A percentile compares a stretch with the other conserved stretches of the same genome.
Evolutionary conservation across 2,113 vertebrate genomes (phyloP).

Genomic region (Gobiocypris rarus): DNA sequence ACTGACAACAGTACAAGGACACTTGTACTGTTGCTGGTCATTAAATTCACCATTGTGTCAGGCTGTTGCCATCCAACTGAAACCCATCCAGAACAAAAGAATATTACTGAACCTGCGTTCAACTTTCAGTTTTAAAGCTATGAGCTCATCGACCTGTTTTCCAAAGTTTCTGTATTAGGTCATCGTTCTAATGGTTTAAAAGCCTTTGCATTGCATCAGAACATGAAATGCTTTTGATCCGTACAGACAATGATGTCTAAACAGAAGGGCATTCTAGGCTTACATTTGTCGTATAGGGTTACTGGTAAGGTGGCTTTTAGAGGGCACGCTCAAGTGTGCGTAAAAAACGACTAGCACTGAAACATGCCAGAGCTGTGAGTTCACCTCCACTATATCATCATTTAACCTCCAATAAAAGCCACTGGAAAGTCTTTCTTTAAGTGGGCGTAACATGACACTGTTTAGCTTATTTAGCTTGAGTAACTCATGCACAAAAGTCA

Average conservation of each 20-base stretch:
- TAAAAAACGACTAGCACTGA: constrained; percentile 42
- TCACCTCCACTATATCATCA: constrained; percentile 47
- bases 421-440: constrained; percentile 20
- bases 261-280: constrained; percentile 49
- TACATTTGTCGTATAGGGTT: constrained; percentile 44
- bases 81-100: constrained; percentile 2
- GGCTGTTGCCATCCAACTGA: constrained; percentile 14
- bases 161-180: constrained; percentile 46
- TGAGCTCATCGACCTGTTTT: constrained; percentile 57
- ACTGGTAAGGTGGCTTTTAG: constrained; percentile 43
- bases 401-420: constrained; percentile 9
- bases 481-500: background rate
- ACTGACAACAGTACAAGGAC: background rate
- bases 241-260: constrained; percentile 42
- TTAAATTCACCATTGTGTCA: constrained; percentile 18
- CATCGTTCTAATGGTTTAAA: constrained; percentile 44
- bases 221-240: constrained; percentile 43
- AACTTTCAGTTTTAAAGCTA: constrained; percentile 56
- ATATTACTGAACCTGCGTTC: constrained; percentile 43
- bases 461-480: background rate
- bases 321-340: constrained; percentile 27
- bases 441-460: background rate
- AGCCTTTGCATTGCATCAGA: constrained; percentile 49
- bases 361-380: constrained; percentile 55
- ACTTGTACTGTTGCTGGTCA: background rate